Conservation (phyloP, 2,888 invertebrate genomes). For the Drosophila macrothrix region DNA sequence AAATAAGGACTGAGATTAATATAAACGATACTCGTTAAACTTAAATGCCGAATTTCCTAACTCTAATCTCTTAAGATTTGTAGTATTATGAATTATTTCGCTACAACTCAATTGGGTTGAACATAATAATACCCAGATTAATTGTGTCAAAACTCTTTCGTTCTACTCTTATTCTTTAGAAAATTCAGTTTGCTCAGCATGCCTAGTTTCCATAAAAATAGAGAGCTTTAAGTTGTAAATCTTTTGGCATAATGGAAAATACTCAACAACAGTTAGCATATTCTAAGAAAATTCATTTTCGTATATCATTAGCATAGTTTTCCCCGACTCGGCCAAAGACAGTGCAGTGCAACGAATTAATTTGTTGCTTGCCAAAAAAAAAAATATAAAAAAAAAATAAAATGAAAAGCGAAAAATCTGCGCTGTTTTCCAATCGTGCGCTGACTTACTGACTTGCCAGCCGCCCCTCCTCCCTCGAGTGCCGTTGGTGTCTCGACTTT, state of each 20-base stretch:
- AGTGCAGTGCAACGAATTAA: conserved; percentile 69
- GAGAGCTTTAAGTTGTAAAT: conserved; percentile 2
- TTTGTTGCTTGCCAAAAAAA: conserved; percentile 59
- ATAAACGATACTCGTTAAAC: not conserved
- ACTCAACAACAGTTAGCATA: conserved; percentile 50
- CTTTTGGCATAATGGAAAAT: conserved; percentile 31
- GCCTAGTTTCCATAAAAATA: not conserved
- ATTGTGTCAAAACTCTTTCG: not conserved
- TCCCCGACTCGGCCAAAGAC: conserved; percentile 34
- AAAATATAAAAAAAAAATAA: conserved; percentile 11
- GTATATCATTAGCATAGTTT: conserved; percentile 78
- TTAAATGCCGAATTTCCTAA: not conserved
- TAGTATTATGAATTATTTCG: not conserved
- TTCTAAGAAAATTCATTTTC: conserved; percentile 50
- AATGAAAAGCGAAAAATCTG: conserved; percentile 64
- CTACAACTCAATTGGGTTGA: not conserved
- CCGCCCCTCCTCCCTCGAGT: not conserved
- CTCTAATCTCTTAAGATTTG: not conserved
- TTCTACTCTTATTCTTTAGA: not conserved
- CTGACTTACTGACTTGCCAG: conserved; percentile 68
- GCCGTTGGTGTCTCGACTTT: conserved; percentile 57
- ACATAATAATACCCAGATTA: not conserved
- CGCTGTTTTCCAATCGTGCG: conserved; percentile 71
- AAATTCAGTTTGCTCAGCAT: not conserved
- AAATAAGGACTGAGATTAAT: not conserved